A percentile compares a stretch with the other conserved stretches of the same genome.
phyloP scores from a whole-genome alignment of 1,140 invertebrate species.

The Diploscapter pachys region DNA sequence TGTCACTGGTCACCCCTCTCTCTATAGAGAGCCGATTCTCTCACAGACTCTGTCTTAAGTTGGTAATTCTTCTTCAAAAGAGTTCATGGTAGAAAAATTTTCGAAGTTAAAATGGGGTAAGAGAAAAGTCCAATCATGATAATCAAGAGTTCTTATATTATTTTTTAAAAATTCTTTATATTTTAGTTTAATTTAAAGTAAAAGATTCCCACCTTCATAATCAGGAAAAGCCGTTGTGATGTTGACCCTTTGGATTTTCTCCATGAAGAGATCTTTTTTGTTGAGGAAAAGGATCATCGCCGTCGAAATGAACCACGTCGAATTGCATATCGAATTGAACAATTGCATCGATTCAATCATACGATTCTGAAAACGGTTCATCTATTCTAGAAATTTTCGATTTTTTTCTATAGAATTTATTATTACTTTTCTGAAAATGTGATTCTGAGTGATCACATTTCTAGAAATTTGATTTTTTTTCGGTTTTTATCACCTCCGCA shows the following conservation, averaged over 20 bases:
- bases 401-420: background rate
- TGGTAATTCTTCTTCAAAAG: too few relatives aligned
- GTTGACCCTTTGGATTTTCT: conserved; percentile 48
- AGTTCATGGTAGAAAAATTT: too few relatives aligned
- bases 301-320: conserved; percentile 54
- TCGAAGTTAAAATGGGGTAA: too few relatives aligned
- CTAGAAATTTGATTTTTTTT: background rate
- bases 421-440: conserved; percentile 2
- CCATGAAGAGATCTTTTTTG: conserved; percentile 55
- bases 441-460: conserved; percentile 7
- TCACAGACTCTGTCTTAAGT: too few relatives aligned
- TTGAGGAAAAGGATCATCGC: conserved; percentile 58
- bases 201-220: conserved; percentile 24
- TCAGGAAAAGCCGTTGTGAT: conserved; percentile 38
- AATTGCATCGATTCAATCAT: conserved; percentile 59
- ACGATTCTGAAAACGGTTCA: conserved; percentile 50
- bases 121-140: too few relatives aligned
- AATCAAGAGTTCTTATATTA: background rate
- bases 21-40: too few relatives aligned
- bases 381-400: conserved; percentile 30
- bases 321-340: conserved; percentile 57
- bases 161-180: background rate
- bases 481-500: background rate
- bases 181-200: too few relatives aligned
- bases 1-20: too few relatives aligned